Base-by-base conservation (phyloP, 35 echinoderm and acorn worm genomes). In the Heliocidaris tuberculata region DNA sequence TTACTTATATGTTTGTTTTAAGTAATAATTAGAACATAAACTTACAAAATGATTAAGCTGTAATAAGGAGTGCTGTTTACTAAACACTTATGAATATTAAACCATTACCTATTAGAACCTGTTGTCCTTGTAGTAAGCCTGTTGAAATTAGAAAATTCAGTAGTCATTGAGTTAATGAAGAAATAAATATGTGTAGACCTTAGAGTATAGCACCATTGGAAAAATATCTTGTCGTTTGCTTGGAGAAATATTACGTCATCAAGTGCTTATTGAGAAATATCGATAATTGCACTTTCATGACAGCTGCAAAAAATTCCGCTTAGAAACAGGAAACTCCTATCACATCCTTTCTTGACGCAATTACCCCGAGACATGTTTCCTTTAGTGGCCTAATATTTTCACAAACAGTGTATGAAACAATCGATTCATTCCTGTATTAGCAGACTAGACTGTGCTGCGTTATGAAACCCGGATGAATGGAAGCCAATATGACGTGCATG, bases 391-490 rank as follows among this genome's bases (percentile, higher is more conserved):
- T 78, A 78, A 0, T 1, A 24, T 78, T 78, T 17, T 78, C 35
- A 42, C 3, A 78, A 42, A 78, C 65, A 7, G 27, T n/a, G 21
- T n/a, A 78, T n/a, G 17, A 78, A 78, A 17, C 65, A 5, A 78
- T n/a, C 21, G 27, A 21, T 78, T 78, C 65, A 78, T n/a, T 78
- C 65, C 65, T 78, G 65, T 19, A n/a, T n/a, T 19, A n/a, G 65
- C 24, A 78, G 65, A 78, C 65, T 78, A 78, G 65, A 78, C 65
- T 7, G 21, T 78, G 21, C 27, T 78, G 65, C 65, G 65, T 78
- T 78, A n/a, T 78, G 65, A 7, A 78, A 78, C 65, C 65, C 65
- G 65, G 65, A 78, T 78, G 65, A 78, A 78, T 78, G 65, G 65
- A 78, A 24, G 65, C 19, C 27, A 24, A 78, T 78, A 78, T 78